Percentiles rank a stretch among this genome's conserved stretches.
Conservation (phyloP, 2,797 vertebrate genomes). For the Lagocephalus sceleratus region DNA sequence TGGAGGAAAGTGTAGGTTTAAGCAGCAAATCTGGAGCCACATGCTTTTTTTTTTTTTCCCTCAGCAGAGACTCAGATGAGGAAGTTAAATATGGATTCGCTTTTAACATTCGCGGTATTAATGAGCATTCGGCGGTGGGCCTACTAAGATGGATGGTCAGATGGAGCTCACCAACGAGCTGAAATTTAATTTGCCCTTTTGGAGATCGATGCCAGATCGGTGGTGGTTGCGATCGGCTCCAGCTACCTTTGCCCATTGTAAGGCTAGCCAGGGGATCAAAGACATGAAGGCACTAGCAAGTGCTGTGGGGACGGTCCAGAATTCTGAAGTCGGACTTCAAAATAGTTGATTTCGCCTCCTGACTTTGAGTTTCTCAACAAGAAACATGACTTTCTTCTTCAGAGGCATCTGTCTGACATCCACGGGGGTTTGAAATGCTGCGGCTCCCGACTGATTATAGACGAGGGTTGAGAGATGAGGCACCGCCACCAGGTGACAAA, state of each 20-base stretch:
- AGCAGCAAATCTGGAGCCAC: constrained; percentile 13
- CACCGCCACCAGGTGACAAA: too few species aligned
- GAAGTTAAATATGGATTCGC: constrained; percentile 5
- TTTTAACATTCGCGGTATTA: constrained; percentile 1
- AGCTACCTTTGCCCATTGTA: constrained; percentile 13
- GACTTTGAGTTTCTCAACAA: neutral
- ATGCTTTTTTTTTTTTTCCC: constrained; percentile 2
- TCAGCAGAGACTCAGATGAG: too few species aligned
- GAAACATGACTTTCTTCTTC: neutral
- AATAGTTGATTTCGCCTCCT: neutral
- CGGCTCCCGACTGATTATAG: too few species aligned
- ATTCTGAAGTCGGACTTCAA: neutral
- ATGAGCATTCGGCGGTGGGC: too few species aligned
- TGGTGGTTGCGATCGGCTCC: too few species aligned
- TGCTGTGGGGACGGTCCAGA: neutral
- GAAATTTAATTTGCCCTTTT: too few species aligned
- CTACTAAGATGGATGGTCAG: too few species aligned
- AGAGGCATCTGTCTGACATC: neutral
- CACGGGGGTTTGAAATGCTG: too few species aligned
- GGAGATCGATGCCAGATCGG: too few species aligned
- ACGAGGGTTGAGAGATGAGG: too few species aligned
- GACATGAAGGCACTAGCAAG: constrained; percentile 12
- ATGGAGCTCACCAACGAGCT: too few species aligned
- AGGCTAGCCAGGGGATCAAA: constrained; percentile 2
- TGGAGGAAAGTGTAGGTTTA: constrained; percentile 16